These are phyloP conservation scores for Hapalemur alaotrensis DNA, from an alignment of 2,797 vertebrate species.

Conservation along the genomic window DNA sequence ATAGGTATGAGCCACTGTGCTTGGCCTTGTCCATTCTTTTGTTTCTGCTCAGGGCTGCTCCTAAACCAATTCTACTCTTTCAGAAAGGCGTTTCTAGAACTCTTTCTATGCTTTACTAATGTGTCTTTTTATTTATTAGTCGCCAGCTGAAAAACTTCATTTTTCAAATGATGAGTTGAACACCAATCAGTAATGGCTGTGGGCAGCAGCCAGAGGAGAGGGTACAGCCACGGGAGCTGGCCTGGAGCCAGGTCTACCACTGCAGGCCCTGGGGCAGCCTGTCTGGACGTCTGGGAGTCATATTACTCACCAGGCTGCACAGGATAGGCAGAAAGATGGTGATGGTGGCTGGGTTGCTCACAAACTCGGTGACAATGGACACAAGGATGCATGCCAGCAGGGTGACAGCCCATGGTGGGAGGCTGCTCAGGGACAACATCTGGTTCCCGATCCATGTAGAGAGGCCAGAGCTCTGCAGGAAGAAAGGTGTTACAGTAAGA, in stretches of 20 bases:
- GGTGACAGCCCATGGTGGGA: conserved; percentile 96
- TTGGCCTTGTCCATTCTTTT: background rate
- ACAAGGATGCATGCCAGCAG: conserved; percentile 96
- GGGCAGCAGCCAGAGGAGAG: background rate
- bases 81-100: conserved; percentile 13
- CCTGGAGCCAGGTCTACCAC: background rate
- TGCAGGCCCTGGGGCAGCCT: background rate
- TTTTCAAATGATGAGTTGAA: background rate
- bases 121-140: background rate
- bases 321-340: conserved; percentile 98
- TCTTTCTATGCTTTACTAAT: background rate
- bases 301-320: conserved; percentile 92
- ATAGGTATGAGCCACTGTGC: background rate
- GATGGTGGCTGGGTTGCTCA: conserved; percentile 98
- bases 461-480: conserved; percentile 92
- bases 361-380: conserved; percentile 96
- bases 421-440: conserved; percentile 95
- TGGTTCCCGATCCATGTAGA: conserved; percentile 97
- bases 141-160: background rate
- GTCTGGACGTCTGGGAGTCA: background rate
- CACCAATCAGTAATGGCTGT: background rate
- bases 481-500: background rate
- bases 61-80: background rate
- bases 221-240: accelerated
- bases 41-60: background rate